Base-by-base conservation (phyloP, 2,888 invertebrate species). In the Ornithoptera alexandrae region DNA sequence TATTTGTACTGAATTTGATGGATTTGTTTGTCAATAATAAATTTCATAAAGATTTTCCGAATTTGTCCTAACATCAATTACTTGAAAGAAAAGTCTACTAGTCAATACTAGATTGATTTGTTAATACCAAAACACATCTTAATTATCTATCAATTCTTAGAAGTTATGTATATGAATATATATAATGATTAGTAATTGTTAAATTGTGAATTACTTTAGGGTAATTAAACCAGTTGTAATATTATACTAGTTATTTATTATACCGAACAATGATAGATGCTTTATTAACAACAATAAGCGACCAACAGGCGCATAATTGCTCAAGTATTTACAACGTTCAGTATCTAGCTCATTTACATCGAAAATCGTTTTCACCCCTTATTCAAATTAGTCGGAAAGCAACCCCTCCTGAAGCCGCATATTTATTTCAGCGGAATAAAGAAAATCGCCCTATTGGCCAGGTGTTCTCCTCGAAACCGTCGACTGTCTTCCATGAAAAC, bases 401-500 rank as follows among this genome's bases (percentile, higher is more conserved):
- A 67, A 67, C 72, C 75, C 73, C 80, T 79, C 75, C 70, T 63
- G 65, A 69, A 73, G 69, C 74, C 64, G 70, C 62, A 59, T 68
- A 59, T 61, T 70, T 61, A 71, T 70, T 72, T 72, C 70, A 70
- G 71, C 18, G 65, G 72, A 60, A 69, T 72, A 73, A 74, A 74
- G 73, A 74, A 74, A 75, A 69, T 70, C 72, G 68, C 77, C 77
- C 74, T 53, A 90, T 90, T 89, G 90, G 90, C 81, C 78, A 79
- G 77, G 56, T 78, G 77, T 78, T 77, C 77, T 69, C 74, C 78
- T 74, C 77, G 72, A 77, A 83, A 83, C 84, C 83, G 75, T 84
- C 79, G 57, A 82, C 81, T 80, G 80, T 84, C 85, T 86, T 85
- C 79, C 83, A 71, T 77, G 81, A 79, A 87, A 88, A 85, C 82